These are phyloP conservation scores for Myrmophylax atrothorax DNA, from an alignment of 2,113 vertebrate species.

Conservation along the genomic window DNA sequence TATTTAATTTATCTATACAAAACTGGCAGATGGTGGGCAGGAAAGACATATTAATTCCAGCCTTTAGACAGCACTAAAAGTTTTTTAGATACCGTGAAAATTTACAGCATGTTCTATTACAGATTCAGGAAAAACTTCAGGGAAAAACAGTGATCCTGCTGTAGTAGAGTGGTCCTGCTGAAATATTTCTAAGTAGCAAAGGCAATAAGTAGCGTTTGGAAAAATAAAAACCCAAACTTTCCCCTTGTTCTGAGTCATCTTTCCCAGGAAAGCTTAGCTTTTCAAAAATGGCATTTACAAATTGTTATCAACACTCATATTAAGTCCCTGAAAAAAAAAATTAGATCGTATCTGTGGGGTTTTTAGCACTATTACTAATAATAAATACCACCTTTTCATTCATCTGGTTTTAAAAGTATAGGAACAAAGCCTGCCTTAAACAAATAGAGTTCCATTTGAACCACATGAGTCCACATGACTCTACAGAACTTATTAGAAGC, in stretches of 20 bases:
- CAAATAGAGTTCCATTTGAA: background rate
- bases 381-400: background rate
- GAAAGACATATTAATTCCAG: background rate
- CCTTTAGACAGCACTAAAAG: background rate
- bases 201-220: background rate
- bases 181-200: background rate
- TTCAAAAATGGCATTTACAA: background rate
- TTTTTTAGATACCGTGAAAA: background rate
- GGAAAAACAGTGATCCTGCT: background rate
- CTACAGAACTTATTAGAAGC: background rate
- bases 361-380: background rate
- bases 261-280: background rate
- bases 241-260: background rate
- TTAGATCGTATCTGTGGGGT: rapidly evolving
- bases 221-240: background rate
- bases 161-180: background rate
- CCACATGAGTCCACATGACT: background rate
- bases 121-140: background rate
- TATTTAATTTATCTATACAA: background rate
- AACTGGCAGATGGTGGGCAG: background rate
- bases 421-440: background rate
- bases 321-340: background rate
- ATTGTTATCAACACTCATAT: background rate
- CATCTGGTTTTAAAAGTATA: background rate
- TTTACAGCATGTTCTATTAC: background rate